Conservation (phyloP, 1,140 invertebrate species). For the Drosophila lacteicornis region DNA sequence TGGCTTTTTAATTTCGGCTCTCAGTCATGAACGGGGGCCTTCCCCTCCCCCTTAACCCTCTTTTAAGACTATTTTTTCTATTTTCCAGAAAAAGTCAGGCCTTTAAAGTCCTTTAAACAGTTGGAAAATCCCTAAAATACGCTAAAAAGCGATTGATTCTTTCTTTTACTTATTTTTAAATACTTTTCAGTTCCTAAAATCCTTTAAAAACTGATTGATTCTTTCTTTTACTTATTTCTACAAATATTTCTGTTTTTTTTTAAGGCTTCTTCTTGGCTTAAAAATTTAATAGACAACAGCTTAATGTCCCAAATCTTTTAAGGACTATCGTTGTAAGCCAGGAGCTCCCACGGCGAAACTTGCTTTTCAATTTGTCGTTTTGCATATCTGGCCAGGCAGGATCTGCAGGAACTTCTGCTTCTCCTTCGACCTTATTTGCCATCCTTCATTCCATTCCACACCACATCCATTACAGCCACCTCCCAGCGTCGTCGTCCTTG, state of each 20-base stretch:
- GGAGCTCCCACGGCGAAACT: background rate
- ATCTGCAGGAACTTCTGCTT: background rate
- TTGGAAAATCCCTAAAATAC: background rate
- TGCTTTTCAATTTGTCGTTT: slow-evolving; percentile 30
- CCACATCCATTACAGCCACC: background rate
- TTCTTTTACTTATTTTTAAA: too few species aligned
- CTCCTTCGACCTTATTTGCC: slow-evolving; percentile 30
- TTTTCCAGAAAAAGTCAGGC: background rate
- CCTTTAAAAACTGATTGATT: background rate
- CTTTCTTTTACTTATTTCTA: background rate
- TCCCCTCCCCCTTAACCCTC: background rate
- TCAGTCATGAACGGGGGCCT: slow-evolving; percentile 20
- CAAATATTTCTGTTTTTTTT: too few species aligned
- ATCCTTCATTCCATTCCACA: slow-evolving; percentile 13
- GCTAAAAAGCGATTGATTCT: background rate
- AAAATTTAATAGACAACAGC: too few species aligned
- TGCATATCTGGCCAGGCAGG: slow-evolving; percentile 19
- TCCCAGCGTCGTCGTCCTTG: background rate
- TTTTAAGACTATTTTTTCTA: background rate
- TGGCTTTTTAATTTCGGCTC: slow-evolving; percentile 38
- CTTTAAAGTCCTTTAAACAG: background rate
- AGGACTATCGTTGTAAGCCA: too few species aligned
- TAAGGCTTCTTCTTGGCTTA: too few species aligned
- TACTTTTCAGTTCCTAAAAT: too few species aligned
- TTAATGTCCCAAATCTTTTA: too few species aligned